Evolutionary conservation across 2,113 vertebrate genomes (phyloP), one percentile per base, ranked within the genome.

Genomic region (Circaetus cinerascens): DNA sequence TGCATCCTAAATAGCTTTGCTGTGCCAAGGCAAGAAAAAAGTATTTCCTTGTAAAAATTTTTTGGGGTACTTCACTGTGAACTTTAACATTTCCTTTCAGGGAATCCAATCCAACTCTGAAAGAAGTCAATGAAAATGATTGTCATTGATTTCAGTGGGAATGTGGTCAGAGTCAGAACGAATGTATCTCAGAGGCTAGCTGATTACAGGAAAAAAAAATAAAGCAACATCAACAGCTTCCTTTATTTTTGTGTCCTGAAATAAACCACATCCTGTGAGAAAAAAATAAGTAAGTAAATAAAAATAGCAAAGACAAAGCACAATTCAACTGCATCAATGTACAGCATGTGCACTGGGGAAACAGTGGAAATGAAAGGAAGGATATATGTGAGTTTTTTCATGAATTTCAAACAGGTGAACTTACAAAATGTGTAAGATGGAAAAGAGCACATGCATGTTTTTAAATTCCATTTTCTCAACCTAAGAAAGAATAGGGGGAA

Each of bases 401-500:
- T 36, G 45, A 73, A 75, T 73, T 94, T 95, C 45, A 84, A 96
- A 97, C 66, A 63, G 26, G 56, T 69, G 64, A 79, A 85, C 50
- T 92, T 84, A 95, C 38, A 95, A 95, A 94, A 96, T n/a, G 36
- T 93, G 80, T 71, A 77, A 53, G 45, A 95, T 56, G 76, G 83
- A 83, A 88, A 93, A 63, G 59, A 84, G 73, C 16, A 88, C 98
- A 99, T 98, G 98, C 98, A 98, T 83, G 91, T 76, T 88, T 96
- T 96, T 69, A 63, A 97, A 91, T 95, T 93, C 83, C 82, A 92
- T 84, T 96, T 97, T 95, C 81, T 97, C 72, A 93, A 93, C 96
- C 95, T 83, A 96, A 84, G 93, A 94, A 81, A 95, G 88, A 95
- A 96, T 48, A 81, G 40, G 21, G 66, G 38, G 41, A 4, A 23